Base-by-base conservation (phyloP, 2,797 vertebrate genomes). In the Sebastes matsubarae region DNA sequence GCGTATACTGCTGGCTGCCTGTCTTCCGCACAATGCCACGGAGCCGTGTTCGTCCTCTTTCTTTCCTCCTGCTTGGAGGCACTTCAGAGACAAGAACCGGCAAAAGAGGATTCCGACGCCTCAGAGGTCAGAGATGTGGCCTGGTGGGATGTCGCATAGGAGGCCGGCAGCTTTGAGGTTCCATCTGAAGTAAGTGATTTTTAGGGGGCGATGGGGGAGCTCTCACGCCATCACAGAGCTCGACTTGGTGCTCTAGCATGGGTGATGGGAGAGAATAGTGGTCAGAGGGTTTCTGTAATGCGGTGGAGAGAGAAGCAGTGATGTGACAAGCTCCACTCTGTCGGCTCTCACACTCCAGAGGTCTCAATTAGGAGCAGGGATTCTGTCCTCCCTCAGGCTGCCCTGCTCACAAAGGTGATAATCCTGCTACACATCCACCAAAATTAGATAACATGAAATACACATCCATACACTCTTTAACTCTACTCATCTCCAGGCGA, bases 191-290 rank as follows among this genome's bases (percentile, higher is more conserved):
- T 82, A 79, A 80, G 83, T 77, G 78, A 58, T 85, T 82, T 34
- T 30, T 25, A 9, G 59, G n/a, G 55, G 55, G 68, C 71, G 74
- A 86, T 68, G 72, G 80, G 64, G 79, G 63, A 65, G 83, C 86
- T 90, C 89, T 93, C 91, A 89, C 85, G 69, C 85, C 85, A 82
- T 87, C 89, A 79, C 80, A 81, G 86, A 80, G 84, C 82, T 86
- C 61, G 80, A 89, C 75, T 89, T 84, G 64, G 75, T 82, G 82
- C 68, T 87, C 75, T 75, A 70, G 87, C 80, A 68, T 81, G 90
- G 92, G 90, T 93, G 92, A 93, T 93, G 90, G 92, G 83, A 90
- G 89, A 93, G 94, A 95, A 94, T 94, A 79, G 88, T 87, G 93
- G 93, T 92, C 89, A 90, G 81, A 88, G 90, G 93, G 88, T 82